Evolutionary conservation across 2,113 vertebrate genomes (phyloP).

Genomic region (Eulacestoma nigropectus): DNA sequence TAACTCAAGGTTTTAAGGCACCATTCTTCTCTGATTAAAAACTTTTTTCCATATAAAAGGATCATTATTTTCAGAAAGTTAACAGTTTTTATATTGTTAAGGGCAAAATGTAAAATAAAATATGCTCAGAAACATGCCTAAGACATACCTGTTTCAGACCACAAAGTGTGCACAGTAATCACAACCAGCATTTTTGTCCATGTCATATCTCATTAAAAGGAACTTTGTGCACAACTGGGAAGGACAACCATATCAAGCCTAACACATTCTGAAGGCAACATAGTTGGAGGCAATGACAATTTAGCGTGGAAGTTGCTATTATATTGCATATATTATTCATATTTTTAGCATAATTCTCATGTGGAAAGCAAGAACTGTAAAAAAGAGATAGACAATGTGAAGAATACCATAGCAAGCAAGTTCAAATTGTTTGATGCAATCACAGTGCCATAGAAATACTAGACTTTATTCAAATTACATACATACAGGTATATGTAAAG

Average conservation of each 20-base stretch:
- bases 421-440: not conserved
- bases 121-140: not conserved
- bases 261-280: not conserved
- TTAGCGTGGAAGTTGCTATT: not conserved
- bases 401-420: not conserved
- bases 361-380: not conserved
- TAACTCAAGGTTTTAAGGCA: not conserved
- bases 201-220: not conserved
- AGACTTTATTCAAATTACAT: not conserved
- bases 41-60: not conserved
- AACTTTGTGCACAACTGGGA: not conserved
- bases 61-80: not conserved
- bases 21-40: not conserved
- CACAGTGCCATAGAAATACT: not conserved
- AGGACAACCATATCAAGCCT: not conserved
- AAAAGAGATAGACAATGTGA: not conserved
- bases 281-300: not conserved
- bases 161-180: not conserved
- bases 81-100: not conserved
- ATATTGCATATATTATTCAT: slow-evolving; percentile 13
- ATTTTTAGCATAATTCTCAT: not conserved
- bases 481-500: not conserved
- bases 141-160: not conserved
- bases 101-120: not conserved
- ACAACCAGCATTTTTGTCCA: not conserved